phyloP scores from a whole-genome alignment of 2,888 invertebrate species.

The Monochamus alternatus region DNA sequence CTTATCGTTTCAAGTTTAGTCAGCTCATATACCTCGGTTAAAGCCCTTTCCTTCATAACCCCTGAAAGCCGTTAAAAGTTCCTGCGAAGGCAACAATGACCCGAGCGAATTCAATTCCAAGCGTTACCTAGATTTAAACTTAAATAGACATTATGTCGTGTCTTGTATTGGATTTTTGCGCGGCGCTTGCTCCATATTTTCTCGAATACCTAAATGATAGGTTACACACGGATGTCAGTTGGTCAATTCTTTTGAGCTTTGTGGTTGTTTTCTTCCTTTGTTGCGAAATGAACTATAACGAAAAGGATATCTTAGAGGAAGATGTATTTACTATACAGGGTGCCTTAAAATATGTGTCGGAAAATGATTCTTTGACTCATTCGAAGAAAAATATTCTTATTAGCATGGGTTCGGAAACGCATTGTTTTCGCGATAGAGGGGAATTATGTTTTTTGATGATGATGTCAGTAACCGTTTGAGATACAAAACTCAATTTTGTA shows the following conservation, averaged over 20 bases:
- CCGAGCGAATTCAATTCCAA: background rate
- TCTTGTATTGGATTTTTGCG: background rate
- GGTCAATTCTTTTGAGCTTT: slow-evolving; percentile 24
- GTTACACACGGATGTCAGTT: slow-evolving; percentile 26
- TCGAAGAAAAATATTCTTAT: too few species aligned
- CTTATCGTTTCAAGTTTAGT: slow-evolving; percentile 1
- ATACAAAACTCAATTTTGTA: too few species aligned
- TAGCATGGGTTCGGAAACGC: too few species aligned
- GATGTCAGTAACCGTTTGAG: too few species aligned
- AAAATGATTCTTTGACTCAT: too few species aligned
- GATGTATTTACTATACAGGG: background rate
- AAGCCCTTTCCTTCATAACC: background rate
- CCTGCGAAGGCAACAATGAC: background rate
- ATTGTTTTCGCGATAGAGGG: too few species aligned
- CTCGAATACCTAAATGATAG: slow-evolving; percentile 20
- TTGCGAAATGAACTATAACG: background rate
- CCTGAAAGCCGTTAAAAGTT: slow-evolving; percentile 5
- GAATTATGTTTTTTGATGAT: too few species aligned
- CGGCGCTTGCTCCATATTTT: background rate
- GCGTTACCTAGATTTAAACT: too few species aligned
- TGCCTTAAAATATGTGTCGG: background rate
- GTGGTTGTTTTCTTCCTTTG: background rate
- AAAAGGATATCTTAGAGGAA: background rate
- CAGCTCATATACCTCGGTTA: background rate
- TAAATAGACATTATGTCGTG: too few species aligned